Evolutionary conservation across 2,888 invertebrate species (phyloP).

Genomic region (Diploptera punctata): DNA sequence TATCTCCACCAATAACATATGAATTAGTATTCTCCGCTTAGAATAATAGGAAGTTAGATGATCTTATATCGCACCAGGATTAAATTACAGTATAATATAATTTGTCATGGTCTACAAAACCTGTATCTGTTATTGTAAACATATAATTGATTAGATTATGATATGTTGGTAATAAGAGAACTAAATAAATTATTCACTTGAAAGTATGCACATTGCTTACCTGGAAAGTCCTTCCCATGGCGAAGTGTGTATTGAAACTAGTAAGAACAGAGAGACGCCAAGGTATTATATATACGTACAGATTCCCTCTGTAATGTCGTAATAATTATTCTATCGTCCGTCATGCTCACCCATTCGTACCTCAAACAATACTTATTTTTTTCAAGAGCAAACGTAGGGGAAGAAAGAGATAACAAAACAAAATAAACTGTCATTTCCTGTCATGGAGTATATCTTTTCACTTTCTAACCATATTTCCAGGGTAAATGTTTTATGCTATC

Average conservation of each 20-base stretch:
- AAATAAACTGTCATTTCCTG: conserved; percentile 5
- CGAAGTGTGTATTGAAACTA: neutral
- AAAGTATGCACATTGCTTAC: neutral
- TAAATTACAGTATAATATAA: neutral
- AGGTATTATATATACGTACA: neutral
- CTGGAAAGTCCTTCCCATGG: neutral
- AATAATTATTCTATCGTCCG: neutral
- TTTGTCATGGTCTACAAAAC: neutral
- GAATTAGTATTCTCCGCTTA: too few species aligned
- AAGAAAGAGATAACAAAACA: conserved; percentile 1
- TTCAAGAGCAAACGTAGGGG: neutral
- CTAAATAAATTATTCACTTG: neutral
- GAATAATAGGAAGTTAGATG: too few species aligned
- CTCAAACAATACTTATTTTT: neutral
- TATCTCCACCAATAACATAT: too few species aligned
- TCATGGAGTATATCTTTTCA: neutral
- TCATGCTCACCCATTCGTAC: neutral
- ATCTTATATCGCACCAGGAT: too few species aligned
- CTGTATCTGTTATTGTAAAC: neutral
- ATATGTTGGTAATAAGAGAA: neutral
- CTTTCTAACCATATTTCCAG: conserved; percentile 12
- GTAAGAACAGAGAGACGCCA: neutral
- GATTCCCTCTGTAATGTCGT: neutral
- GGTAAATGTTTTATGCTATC: neutral
- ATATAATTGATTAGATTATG: neutral